Evolutionary conservation across 2,888 invertebrate species (phyloP).

Genomic region (Notocelia uddmanniana): DNA sequence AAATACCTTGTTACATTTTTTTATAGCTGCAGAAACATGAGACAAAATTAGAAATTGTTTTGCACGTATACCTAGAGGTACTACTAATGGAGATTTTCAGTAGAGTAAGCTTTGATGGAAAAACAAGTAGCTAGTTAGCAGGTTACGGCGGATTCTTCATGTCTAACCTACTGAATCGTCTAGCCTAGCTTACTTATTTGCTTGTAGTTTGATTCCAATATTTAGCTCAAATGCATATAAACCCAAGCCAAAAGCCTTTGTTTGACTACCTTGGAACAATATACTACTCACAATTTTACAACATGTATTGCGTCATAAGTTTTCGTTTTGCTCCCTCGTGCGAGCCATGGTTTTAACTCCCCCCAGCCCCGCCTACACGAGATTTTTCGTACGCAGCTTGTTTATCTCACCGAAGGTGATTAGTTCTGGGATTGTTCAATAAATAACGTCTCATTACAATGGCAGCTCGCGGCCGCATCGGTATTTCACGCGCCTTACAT

Average conservation of each 20-base stretch:
- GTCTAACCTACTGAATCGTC: too few species aligned
- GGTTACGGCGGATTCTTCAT: too few species aligned
- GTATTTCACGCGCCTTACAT: slow-evolving; percentile 71
- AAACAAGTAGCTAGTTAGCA: too few species aligned
- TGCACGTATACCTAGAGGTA: too few species aligned
- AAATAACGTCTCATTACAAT: slow-evolving; percentile 83
- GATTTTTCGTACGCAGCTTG: slow-evolving; percentile 46
- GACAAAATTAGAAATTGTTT: too few species aligned
- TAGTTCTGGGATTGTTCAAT: slow-evolving; percentile 75
- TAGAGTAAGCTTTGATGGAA: too few species aligned
- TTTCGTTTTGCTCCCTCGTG: slow-evolving; percentile 13
- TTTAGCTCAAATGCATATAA: too few species aligned
- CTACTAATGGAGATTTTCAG: too few species aligned
- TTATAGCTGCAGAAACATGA: too few species aligned
- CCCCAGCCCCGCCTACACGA: slow-evolving; percentile 33
- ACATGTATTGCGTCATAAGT: slow-evolving; percentile 14
- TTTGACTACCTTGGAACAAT: slow-evolving; percentile 4
- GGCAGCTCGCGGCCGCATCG: slow-evolving; percentile 61
- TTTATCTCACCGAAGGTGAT: slow-evolving; percentile 59
- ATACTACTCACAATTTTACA: slow-evolving; percentile 11
- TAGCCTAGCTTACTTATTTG: too few species aligned
- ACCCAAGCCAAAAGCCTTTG: background rate
- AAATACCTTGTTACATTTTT: too few species aligned
- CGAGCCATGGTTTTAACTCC: slow-evolving; percentile 22
- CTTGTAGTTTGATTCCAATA: too few species aligned